phyloP scores from a whole-genome alignment of 2,888 invertebrate species.

The Ernsta delagoae region DNA sequence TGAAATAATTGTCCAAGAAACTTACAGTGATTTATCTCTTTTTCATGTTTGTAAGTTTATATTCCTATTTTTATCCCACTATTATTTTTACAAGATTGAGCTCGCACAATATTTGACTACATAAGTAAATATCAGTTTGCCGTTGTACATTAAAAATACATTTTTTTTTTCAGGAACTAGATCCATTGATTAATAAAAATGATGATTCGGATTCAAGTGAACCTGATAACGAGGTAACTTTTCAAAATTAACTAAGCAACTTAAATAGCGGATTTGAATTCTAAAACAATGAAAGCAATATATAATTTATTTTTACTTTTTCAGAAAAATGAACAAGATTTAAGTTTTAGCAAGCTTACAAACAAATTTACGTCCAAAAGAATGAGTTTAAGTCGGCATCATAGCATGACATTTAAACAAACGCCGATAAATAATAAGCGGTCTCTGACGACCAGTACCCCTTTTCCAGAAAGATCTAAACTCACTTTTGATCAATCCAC shows the following conservation, averaged over 20 bases:
- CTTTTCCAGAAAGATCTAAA: conserved; percentile 48
- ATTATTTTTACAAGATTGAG: too few relatives aligned
- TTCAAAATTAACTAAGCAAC: too few relatives aligned
- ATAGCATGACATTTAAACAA: conserved; percentile 12
- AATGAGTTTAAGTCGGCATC: conserved; percentile 8
- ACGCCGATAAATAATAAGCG: conserved; percentile 41
- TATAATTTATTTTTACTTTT: too few relatives aligned
- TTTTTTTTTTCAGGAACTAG: conserved; percentile 28
- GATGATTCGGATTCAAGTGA: conserved; percentile 22
- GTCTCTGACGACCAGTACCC: conserved; percentile 56
- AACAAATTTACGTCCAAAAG: conserved; percentile 14
- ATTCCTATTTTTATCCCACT: conserved; percentile 38
- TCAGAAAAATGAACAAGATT: conserved; percentile 19
- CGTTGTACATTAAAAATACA: too few relatives aligned
- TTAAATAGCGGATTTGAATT: too few relatives aligned
- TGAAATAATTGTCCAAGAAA: too few relatives aligned
- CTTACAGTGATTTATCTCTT: too few relatives aligned
- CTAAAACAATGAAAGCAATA: too few relatives aligned
- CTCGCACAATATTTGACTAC: too few relatives aligned
- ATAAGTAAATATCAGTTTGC: too few relatives aligned
- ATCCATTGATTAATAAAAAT: neutral
- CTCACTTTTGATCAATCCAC: conserved; percentile 57
- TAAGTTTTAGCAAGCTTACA: conserved; percentile 16
- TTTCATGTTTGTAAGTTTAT: too few relatives aligned
- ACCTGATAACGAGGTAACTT: conserved; percentile 11